These are phyloP conservation scores for Caenorhabditis imperialis DNA, from an alignment of 2,888 invertebrate species.

Conservation along the genomic window DNA sequence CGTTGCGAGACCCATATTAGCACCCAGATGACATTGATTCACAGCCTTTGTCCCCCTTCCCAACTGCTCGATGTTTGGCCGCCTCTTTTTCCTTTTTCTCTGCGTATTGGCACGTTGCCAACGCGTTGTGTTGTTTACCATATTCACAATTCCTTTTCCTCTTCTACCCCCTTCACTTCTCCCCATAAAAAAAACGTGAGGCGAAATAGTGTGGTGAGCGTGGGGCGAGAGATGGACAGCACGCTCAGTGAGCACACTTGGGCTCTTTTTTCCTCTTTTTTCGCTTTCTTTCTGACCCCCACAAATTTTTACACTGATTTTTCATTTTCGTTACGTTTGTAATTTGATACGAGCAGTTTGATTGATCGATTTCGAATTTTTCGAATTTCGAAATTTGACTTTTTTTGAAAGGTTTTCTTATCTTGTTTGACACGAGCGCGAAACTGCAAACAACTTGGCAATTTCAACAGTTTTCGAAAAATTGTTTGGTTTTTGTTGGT, in stretches of 20 bases:
- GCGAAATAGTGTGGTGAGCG: too few relatives aligned
- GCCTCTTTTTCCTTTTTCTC: background rate
- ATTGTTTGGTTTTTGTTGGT: background rate
- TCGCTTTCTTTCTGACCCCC: background rate
- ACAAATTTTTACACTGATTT: background rate
- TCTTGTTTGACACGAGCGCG: too few relatives aligned
- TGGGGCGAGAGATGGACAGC: too few relatives aligned
- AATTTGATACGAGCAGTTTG: background rate
- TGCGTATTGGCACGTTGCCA: slow-evolving; percentile 22
- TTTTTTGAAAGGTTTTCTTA: background rate
- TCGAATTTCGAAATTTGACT: background rate
- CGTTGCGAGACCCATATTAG: too few relatives aligned
- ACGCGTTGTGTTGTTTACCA: slow-evolving; percentile 30
- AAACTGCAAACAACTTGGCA: too few relatives aligned
- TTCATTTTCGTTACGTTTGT: background rate
- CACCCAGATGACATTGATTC: too few relatives aligned
- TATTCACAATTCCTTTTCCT: slow-evolving; percentile 12
- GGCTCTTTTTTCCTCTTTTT: background rate
- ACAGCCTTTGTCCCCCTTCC: too few relatives aligned
- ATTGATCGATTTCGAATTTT: background rate
- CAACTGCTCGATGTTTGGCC: too few relatives aligned
- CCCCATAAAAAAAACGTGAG: too few relatives aligned
- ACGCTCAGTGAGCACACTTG: too few relatives aligned
- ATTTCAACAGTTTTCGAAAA: background rate
- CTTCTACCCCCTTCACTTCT: slow-evolving; percentile 9